A percentile compares a stretch with the other conserved stretches of the same genome.
phyloP scores from a whole-genome alignment of 2,113 vertebrate species.

The Sminthopsis crassicaudata region DNA sequence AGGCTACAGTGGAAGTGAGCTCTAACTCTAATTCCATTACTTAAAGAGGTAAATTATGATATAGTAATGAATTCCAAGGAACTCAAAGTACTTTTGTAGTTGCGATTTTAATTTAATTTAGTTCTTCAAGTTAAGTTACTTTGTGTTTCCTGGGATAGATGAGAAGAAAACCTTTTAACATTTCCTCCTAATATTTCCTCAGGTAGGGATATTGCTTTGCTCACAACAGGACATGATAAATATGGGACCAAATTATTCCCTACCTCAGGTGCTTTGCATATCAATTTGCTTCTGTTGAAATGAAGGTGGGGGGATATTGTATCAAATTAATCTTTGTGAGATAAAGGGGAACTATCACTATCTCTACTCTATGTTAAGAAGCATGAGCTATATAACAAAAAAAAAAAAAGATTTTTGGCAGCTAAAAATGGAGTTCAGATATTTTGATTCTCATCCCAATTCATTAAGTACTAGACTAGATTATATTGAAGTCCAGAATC shows the following conservation, averaged over 20 bases:
- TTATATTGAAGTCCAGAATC: not conserved
- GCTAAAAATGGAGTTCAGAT: slow-evolving; percentile 58
- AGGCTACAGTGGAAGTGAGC: not conserved
- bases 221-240: not conserved
- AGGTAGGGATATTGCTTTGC: not conserved
- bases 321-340: slow-evolving; percentile 18
- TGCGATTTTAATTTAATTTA: slow-evolving; percentile 31
- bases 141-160: slow-evolving; percentile 17
- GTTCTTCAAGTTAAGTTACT: slow-evolving; percentile 35
- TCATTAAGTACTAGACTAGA: slow-evolving; percentile 33
- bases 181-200: not conserved
- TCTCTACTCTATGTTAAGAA: slow-evolving; percentile 73
- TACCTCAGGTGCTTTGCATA: slow-evolving; percentile 33
- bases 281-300: slow-evolving; percentile 68
- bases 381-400: slow-evolving; percentile 65
- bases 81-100: slow-evolving; percentile 43
- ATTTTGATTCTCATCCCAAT: slow-evolving; percentile 48
- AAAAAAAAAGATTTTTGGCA: slow-evolving; percentile 59
- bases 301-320: not conserved
- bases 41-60: slow-evolving; percentile 34
- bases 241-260: not conserved
- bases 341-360: slow-evolving; percentile 75
- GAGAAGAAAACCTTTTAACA: not conserved
- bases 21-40: slow-evolving; percentile 30
- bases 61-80: slow-evolving; percentile 27